phyloP scores from a whole-genome alignment of 2,888 invertebrate species.

The Scaptomyza reducta region DNA sequence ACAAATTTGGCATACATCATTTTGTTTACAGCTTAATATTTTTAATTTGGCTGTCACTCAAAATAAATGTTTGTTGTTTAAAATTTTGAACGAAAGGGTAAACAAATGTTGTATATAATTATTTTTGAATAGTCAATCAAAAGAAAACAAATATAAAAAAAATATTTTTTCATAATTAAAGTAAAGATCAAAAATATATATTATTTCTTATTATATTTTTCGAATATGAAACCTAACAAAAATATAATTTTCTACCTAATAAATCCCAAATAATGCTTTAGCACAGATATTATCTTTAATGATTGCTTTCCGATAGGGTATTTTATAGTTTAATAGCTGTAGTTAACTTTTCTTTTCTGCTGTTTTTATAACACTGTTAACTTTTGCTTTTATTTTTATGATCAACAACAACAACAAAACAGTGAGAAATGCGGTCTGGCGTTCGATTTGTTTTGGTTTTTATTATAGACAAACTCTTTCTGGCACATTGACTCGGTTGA shows the following conservation, averaged over 20 bases:
- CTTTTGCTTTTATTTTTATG: slow-evolving; percentile 44
- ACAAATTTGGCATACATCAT: slow-evolving; percentile 3
- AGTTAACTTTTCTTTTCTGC: slow-evolving; percentile 4
- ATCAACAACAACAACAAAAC: slow-evolving; percentile 30
- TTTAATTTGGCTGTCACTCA: slow-evolving; percentile 11
- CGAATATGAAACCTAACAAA: too few relatives aligned
- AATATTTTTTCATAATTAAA: neutral
- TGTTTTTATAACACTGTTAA: slow-evolving; percentile 1
- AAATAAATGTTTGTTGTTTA: slow-evolving; percentile 18
- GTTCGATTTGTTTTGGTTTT: slow-evolving; percentile 43
- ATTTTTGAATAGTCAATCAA: neutral
- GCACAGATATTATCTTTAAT: too few relatives aligned
- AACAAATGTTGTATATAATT: too few relatives aligned
- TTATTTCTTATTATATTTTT: too few relatives aligned
- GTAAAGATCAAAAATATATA: too few relatives aligned
- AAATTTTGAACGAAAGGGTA: neutral
- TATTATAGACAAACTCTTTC: slow-evolving; percentile 76
- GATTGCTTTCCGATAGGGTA: slow-evolving; percentile 16
- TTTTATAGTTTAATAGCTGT: neutral
- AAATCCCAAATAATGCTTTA: too few relatives aligned
- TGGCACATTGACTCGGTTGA: slow-evolving; percentile 82
- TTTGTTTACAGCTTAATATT: neutral
- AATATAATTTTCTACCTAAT: too few relatives aligned
- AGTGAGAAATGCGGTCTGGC: slow-evolving; percentile 35
- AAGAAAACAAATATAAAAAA: neutral